Percentiles rank a stretch among this genome's conserved stretches.
Conservation (phyloP, 2,888 invertebrate genomes). For the Acanthosepion esculentum region DNA sequence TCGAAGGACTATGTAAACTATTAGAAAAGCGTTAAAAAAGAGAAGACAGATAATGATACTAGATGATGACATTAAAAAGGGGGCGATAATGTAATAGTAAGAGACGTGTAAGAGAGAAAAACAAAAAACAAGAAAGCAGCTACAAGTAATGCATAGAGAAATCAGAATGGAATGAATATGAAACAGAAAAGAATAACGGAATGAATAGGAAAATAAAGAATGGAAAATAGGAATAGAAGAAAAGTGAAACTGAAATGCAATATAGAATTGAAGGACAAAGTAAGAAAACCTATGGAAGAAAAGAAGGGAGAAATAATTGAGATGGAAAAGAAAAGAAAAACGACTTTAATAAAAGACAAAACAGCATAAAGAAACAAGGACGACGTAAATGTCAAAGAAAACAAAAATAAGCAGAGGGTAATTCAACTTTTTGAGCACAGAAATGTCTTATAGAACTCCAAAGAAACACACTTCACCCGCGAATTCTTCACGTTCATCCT, state of each 20-base stretch:
- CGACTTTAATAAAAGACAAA: background rate
- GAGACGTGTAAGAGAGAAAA: background rate
- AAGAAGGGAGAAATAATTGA: background rate
- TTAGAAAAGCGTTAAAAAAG: too few species aligned
- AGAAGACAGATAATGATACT: too few species aligned
- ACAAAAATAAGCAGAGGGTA: background rate
- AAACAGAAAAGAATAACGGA: too few species aligned
- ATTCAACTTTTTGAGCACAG: background rate
- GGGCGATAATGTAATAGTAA: background rate
- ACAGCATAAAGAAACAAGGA: too few species aligned
- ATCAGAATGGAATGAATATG: background rate
- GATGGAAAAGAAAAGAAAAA: background rate
- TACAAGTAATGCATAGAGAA: background rate
- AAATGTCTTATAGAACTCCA: background rate
- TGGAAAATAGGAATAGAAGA: too few species aligned
- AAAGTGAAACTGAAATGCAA: too few species aligned
- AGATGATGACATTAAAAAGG: too few species aligned
- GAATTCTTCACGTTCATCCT: background rate
- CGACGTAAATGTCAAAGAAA: background rate
- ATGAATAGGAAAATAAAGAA: too few species aligned
- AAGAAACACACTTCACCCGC: background rate
- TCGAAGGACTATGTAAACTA: too few species aligned
- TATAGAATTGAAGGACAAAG: too few species aligned
- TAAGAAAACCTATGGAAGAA: too few species aligned
- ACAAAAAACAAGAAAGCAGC: background rate